These are phyloP conservation scores for Porites lobata DNA, from an alignment of 92 coral and sea anemone genomes.

Conservation along the genomic window DNA sequence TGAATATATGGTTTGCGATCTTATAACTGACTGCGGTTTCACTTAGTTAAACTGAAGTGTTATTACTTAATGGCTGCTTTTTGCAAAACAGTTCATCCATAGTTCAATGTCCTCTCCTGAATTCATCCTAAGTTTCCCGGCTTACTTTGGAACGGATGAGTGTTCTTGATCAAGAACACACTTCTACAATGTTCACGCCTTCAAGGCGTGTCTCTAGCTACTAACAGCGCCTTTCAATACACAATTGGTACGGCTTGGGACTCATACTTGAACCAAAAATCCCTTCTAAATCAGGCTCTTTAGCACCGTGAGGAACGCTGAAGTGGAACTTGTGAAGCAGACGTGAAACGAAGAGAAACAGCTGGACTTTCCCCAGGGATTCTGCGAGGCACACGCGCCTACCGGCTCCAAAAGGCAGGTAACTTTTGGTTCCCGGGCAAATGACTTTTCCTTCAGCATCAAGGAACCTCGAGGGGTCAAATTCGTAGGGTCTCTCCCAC, in stretches of 20 bases:
- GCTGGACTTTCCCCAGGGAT: constrained; percentile 92
- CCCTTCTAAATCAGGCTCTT: constrained; percentile 90
- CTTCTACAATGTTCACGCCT: not conserved
- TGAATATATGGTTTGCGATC: too few species aligned
- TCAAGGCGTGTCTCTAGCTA: not conserved
- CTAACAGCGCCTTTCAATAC: constrained; percentile 71
- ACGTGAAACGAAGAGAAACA: constrained; percentile 87
- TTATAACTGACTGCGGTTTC: too few species aligned
- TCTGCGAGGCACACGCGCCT: constrained; percentile 96
- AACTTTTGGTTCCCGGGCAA: constrained; percentile 92
- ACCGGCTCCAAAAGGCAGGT: constrained; percentile 95
- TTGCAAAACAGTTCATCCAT: too few species aligned
- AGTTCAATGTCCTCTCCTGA: too few species aligned
- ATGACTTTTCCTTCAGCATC: constrained; percentile 82
- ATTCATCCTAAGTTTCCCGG: too few species aligned
- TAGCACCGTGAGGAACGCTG: constrained; percentile 70
- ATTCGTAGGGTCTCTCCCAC: constrained; percentile 87
- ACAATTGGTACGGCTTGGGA: constrained; percentile 88
- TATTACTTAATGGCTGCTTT: too few species aligned
- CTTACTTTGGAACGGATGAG: too few species aligned
- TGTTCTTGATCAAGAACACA: not conserved
- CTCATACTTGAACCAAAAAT: constrained; percentile 87
- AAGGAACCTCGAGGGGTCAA: constrained; percentile 92
- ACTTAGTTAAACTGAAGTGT: too few species aligned
- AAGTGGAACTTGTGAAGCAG: constrained; percentile 86